phyloP scores from a whole-genome alignment of 2,888 invertebrate genomes.

The Leucoma salicis region DNA sequence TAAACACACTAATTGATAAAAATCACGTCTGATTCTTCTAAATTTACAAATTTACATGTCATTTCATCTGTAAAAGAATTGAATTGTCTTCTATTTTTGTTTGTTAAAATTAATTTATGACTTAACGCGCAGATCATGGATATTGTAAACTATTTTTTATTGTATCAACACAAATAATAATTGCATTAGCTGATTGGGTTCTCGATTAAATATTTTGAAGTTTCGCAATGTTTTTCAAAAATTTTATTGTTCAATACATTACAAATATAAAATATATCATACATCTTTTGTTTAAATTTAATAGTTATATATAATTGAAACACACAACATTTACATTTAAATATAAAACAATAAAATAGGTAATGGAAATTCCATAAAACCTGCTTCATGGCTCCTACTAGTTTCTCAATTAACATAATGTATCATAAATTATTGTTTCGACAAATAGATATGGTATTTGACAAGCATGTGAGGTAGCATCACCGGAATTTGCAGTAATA shows the following conservation, averaged over 20 bases:
- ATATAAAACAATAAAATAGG: conserved; percentile 68
- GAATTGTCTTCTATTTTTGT: conserved; percentile 48
- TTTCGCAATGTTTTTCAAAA: conserved; percentile 14
- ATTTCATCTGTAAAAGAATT: conserved; percentile 46
- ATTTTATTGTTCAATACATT: no score
- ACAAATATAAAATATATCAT: background rate
- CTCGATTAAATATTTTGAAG: conserved; percentile 26
- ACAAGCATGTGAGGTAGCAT: conserved; percentile 46
- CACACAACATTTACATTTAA: conserved; percentile 44
- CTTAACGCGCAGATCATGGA: conserved; percentile 19
- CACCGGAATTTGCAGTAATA: conserved; percentile 56
- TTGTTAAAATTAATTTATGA: conserved; percentile 35
- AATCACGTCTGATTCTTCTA: conserved; percentile 61
- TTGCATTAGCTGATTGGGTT: conserved; percentile 25
- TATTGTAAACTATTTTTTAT: conserved; percentile 23
- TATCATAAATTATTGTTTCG: conserved; percentile 70
- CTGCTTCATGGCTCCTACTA: conserved; percentile 61
- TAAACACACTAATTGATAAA: conserved; percentile 58
- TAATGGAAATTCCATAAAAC: conserved; percentile 74
- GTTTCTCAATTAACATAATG: conserved; percentile 66
- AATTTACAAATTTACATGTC: conserved; percentile 69
- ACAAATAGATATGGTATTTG: conserved; percentile 72
- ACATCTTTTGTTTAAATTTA: conserved; percentile 1
- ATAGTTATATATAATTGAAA: conserved; percentile 20
- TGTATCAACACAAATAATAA: conserved; percentile 22